Base-by-base conservation (phyloP, 1,140 invertebrate species). In the Zeugodacus cucurbitae region DNA sequence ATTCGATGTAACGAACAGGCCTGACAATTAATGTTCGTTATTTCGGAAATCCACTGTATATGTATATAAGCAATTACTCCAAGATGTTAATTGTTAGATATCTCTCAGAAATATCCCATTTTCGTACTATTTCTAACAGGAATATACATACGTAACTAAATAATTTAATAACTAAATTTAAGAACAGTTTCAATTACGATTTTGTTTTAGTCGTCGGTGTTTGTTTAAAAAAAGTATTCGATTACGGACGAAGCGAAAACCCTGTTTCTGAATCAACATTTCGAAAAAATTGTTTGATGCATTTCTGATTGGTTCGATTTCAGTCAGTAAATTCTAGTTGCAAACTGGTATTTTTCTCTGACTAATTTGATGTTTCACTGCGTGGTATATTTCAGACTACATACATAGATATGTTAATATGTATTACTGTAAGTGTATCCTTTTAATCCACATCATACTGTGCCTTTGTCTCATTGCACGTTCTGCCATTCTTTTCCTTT, bases 381-480 rank as follows among this genome's bases (percentile, higher is more conserved):
- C 26, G 14, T 26, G 29, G 62, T 29, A 29, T 32, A 10, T 67
- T 29, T 1, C 7, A 10, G 62, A 14, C 32, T 32, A 11, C 14
- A 62, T 22, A 37, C 41, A 74, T 44, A 17, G 3, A 22, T 54
- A 82, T 29, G n/a, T 48, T 37, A 74, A 32, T 37, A 37, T 82
- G 37, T 6, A 82, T 22, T n/a, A 34, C 64, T 74, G 6, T 74
- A n/a, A 22, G 11, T 17, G 29, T 67, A 41, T 74, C 67, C 34
- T 82, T 82, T 82, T 54, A 82, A 82, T 82, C 74, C n/a, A 8
- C 41, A 82, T 82, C 74, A 82, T 29, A 82, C 74, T 82, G 74
- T 54, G 74, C n/a, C 41, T 29, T 82, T 82, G 74, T 82, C 11
- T 29, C 8, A 14, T 10, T 82, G 74, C 74, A 82, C 74, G 41